Percentiles rank a stretch among this genome's conserved stretches.
phyloP scores from a whole-genome alignment of 2,797 vertebrate genomes.

The Vireo griseus region DNA sequence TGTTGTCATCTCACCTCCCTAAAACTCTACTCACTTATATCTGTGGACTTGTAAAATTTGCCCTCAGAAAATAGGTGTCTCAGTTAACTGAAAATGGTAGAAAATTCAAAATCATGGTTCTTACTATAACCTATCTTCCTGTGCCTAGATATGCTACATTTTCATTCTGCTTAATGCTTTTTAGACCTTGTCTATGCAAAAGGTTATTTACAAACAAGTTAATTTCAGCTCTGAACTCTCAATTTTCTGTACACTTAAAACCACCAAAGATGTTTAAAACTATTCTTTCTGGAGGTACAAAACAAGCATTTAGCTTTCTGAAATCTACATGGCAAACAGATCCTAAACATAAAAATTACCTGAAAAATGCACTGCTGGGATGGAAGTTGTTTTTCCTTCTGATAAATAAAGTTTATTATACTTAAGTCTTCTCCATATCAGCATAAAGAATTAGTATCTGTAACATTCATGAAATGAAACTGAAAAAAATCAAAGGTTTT shows the following conservation, averaged over 20 bases:
- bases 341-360: neutral
- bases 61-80: neutral
- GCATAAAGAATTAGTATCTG: neutral
- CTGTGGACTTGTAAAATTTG: fast-evolving
- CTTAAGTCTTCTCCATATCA: neutral
- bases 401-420: neutral
- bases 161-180: neutral
- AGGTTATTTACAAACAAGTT: neutral
- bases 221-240: neutral
- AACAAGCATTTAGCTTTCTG: neutral
- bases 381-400: neutral
- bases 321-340: neutral
- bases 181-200: neutral
- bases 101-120: neutral
- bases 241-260: neutral
- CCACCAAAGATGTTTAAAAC: neutral
- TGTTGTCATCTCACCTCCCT: neutral
- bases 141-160: neutral
- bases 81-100: neutral
- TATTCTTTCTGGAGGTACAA: neutral
- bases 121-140: neutral
- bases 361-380: neutral
- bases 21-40: neutral
- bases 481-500: neutral
- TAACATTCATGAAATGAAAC: neutral